phyloP scores from a whole-genome alignment of 35 echinoderm and acorn worm genomes.

The Hemicentrotus pulcherrimus region DNA sequence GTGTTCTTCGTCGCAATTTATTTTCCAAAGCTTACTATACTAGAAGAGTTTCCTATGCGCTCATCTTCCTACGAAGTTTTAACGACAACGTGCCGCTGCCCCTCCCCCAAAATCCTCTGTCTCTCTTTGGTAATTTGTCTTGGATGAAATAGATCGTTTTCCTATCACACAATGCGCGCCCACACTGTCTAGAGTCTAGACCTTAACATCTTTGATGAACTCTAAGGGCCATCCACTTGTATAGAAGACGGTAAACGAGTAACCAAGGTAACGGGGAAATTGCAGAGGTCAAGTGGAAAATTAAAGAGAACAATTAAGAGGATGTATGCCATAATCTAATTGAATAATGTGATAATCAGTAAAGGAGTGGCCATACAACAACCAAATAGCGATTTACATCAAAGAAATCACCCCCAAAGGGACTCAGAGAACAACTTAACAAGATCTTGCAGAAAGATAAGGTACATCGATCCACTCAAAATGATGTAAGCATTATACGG shows the following conservation, averaged over 20 bases:
- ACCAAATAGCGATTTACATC: not conserved
- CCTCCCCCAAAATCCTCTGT: not conserved
- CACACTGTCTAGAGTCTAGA: too few relatives aligned
- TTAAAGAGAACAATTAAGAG: not conserved
- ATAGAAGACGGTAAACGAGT: not conserved
- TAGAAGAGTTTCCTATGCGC: too few relatives aligned
- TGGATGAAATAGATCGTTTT: not conserved
- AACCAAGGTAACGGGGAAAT: not conserved
- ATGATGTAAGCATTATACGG: not conserved
- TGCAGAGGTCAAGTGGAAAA: not conserved
- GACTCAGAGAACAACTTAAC: not conserved
- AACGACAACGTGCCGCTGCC: not conserved
- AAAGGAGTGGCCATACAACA: not conserved
- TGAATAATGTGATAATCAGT: not conserved
- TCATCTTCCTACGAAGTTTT: too few relatives aligned
- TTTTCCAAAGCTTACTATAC: too few relatives aligned
- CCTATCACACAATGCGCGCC: too few relatives aligned
- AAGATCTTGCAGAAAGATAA: not conserved
- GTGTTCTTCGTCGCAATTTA: too few relatives aligned
- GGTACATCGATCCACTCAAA: not conserved
- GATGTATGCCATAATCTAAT: not conserved
- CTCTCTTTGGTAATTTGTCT: not conserved
- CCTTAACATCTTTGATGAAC: too few relatives aligned
- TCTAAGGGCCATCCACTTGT: not conserved
- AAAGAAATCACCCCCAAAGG: not conserved